Percentiles rank a stretch among this genome's conserved stretches.
These are phyloP conservation scores for Deilephila porcellus DNA, from an alignment of 2,888 invertebrate genomes.

Conservation along the genomic window DNA sequence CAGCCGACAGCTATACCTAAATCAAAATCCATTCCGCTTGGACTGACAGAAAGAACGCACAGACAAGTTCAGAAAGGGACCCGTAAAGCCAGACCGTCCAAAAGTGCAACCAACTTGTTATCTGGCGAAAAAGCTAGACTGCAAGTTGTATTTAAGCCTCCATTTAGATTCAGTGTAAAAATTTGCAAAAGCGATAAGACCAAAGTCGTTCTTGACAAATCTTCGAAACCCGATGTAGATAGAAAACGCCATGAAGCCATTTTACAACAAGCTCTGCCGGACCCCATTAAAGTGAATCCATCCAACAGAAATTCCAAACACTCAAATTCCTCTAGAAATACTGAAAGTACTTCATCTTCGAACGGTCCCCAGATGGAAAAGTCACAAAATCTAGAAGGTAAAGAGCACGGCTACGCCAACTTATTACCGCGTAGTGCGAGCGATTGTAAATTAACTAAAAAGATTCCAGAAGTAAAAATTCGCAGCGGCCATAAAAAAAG, in stretches of 20 bases:
- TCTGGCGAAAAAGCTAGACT: slow-evolving; percentile 88
- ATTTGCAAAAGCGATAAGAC: slow-evolving; percentile 89
- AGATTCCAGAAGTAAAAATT: slow-evolving; percentile 61
- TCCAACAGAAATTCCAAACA: slow-evolving; percentile 64
- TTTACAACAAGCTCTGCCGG: slow-evolving; percentile 57
- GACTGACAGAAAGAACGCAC: slow-evolving; percentile 84
- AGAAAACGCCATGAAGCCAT: slow-evolving; percentile 66
- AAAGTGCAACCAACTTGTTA: slow-evolving; percentile 89
- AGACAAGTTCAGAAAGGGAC: slow-evolving; percentile 82
- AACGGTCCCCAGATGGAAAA: slow-evolving; percentile 60
- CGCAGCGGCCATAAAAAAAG: slow-evolving; percentile 75
- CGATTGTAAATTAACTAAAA: slow-evolving; percentile 74
- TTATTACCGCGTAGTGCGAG: slow-evolving; percentile 75
- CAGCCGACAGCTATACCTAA: slow-evolving; percentile 87
- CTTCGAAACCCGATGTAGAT: slow-evolving; percentile 79
- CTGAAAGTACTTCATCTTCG: slow-evolving; percentile 46
- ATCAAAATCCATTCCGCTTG: slow-evolving; percentile 93
- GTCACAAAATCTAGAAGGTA: slow-evolving; percentile 54
- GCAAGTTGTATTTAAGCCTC: slow-evolving; percentile 94
- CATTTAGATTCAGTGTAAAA: slow-evolving; percentile 93
- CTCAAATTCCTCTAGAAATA: slow-evolving; percentile 60
- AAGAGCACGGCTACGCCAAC: slow-evolving; percentile 72
- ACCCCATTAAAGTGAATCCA: slow-evolving; percentile 61
- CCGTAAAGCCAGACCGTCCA: slow-evolving; percentile 84
- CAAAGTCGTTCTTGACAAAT: slow-evolving; percentile 85